Conservation (phyloP, 2,113 vertebrate genomes). For the Cavia porcellus region DNA sequence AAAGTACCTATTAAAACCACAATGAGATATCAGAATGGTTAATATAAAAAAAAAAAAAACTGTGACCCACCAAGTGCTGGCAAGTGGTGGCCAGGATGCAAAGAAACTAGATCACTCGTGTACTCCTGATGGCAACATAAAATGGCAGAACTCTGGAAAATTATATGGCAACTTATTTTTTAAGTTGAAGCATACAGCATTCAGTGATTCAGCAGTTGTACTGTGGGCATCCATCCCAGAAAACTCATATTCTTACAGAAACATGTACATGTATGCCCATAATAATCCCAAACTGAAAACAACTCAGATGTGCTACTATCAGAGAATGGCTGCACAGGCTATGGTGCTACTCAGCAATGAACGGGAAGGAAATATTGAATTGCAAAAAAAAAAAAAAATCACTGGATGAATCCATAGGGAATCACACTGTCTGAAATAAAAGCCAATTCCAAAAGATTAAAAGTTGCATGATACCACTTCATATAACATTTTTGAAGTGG, state of each 20-base stretch:
- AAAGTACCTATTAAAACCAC: constrained; percentile 48
- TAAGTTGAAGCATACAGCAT: constrained; percentile 49
- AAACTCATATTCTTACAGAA: constrained; percentile 39
- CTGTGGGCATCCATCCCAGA: constrained; percentile 49
- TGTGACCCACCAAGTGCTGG: constrained; percentile 16
- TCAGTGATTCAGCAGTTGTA: constrained; percentile 53
- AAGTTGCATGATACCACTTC: constrained; percentile 42
- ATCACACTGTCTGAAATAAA: constrained; percentile 5
- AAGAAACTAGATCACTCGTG: constrained; percentile 2
- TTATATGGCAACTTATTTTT: constrained; percentile 46
- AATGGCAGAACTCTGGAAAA: constrained; percentile 51
- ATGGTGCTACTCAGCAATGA: not conserved
- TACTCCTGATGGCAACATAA: constrained; percentile 1
- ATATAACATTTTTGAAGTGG: constrained; percentile 57
- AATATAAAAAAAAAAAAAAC: constrained; percentile 10
- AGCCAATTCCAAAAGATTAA: not conserved
- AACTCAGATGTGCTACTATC: constrained; percentile 11
- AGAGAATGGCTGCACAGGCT: not conserved
- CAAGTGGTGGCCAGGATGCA: constrained; percentile 6
- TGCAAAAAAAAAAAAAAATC: not conserved
- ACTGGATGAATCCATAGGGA: constrained; percentile 1
- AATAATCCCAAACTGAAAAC: constrained; percentile 21
- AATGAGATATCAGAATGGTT: constrained; percentile 14
- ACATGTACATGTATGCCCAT: not conserved
- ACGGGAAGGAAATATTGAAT: constrained; percentile 13